A percentile compares a stretch with the other conserved stretches of the same genome.
Conservation (phyloP, 2,797 vertebrate genomes). For the Myotis myotis region DNA sequence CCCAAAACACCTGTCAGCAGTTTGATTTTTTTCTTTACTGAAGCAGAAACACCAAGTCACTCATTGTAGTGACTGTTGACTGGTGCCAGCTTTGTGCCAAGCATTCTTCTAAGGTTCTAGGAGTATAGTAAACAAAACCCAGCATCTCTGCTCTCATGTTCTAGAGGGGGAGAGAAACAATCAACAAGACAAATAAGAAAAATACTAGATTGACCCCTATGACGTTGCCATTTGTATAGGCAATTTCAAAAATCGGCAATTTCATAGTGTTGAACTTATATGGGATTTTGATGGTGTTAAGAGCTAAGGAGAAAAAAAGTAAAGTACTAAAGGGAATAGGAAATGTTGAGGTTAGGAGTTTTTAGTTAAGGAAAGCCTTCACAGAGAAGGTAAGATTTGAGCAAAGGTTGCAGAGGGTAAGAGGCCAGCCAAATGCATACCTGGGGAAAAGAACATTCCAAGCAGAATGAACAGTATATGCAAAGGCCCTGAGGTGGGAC, state of each 20-base stretch:
- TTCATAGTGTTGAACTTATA: neutral
- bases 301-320: neutral
- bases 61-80: neutral
- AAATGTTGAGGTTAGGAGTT: neutral
- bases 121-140: neutral
- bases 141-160: neutral
- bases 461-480: neutral
- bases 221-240: neutral
- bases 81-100: neutral
- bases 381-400: neutral
- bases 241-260: neutral
- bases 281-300: neutral
- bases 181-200: neutral
- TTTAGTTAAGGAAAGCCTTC: neutral
- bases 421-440: neutral
- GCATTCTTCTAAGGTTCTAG: neutral
- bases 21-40: neutral
- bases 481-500: neutral
- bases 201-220: neutral
- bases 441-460: neutral
- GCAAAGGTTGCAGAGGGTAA: neutral
- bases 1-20: slow-evolving; percentile 33
- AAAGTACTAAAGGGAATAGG: neutral
- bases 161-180: neutral
- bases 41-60: neutral